Percentiles rank a stretch among this genome's conserved stretches.
These are phyloP conservation scores for Acanthurus lineatus DNA, from an alignment of 2,797 vertebrate species.

Conservation along the genomic window DNA sequence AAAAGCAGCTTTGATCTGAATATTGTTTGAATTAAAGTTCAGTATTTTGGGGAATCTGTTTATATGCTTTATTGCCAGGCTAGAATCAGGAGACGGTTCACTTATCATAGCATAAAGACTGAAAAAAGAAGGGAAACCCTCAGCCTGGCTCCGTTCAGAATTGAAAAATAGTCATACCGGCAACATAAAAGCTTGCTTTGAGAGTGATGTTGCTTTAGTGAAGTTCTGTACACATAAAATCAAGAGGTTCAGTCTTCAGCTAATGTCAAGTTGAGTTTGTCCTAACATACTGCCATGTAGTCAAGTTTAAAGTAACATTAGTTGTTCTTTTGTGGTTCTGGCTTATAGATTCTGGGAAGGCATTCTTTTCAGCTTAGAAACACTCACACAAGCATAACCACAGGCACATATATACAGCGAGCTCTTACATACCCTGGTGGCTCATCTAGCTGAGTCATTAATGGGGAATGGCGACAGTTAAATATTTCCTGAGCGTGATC, in stretches of 20 bases:
- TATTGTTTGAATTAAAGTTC: not conserved
- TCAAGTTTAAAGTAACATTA: constrained; percentile 49
- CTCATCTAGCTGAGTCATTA: constrained; percentile 57
- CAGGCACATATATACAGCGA: constrained; percentile 43
- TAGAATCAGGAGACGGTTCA: not conserved
- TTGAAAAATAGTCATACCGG: not conserved
- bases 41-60: not conserved
- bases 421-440: constrained; percentile 43
- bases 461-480: constrained; percentile 59
- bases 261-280: constrained; percentile 44
- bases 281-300: constrained; percentile 34
- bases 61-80: not conserved
- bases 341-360: constrained; percentile 60
- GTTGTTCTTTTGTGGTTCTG: constrained; percentile 61
- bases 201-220: not conserved
- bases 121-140: not conserved
- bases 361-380: constrained; percentile 56
- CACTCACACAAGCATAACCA: constrained; percentile 40
- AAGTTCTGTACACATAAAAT: constrained; percentile 22
- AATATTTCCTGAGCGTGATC: constrained; percentile 56
- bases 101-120: not conserved
- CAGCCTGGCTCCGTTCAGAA: not conserved
- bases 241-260: constrained; percentile 11
- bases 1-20: not conserved
- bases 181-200: not conserved